Conservation (phyloP, 92 coral and sea anemone species). For the Anthopleura xanthogrammica region DNA sequence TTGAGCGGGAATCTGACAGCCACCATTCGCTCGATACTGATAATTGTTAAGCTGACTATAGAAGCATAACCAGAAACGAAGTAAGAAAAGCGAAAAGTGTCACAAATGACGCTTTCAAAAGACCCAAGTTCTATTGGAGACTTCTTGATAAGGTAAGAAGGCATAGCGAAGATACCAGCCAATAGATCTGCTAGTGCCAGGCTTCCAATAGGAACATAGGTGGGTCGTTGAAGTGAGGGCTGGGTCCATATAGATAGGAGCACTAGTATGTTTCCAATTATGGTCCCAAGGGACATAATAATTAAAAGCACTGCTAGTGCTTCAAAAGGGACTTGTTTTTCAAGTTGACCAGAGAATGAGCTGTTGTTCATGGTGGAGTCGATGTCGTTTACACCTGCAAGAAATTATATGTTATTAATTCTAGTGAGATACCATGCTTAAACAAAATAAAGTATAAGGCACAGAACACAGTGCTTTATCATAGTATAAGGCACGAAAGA, state of each 20-base stretch:
- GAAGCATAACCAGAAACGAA: constrained; percentile 92
- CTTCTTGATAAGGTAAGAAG: constrained; percentile 89
- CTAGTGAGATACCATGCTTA: background rate
- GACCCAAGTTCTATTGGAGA: constrained; percentile 39
- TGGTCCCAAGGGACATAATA: constrained; percentile 60
- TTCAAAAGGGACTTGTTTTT: constrained; percentile 42
- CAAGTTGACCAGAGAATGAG: background rate
- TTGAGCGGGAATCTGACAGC: constrained; percentile 75
- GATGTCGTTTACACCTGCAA: background rate
- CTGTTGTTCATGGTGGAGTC: constrained; percentile 18
- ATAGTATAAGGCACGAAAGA: background rate
- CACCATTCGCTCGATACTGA: constrained; percentile 86
- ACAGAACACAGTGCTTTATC: background rate
- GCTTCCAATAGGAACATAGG: constrained; percentile 74
- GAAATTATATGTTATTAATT: no score
- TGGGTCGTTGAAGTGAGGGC: constrained; percentile 81
- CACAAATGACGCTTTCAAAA: constrained; percentile 64
- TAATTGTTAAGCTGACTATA: constrained; percentile 70
- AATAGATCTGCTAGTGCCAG: constrained; percentile 92
- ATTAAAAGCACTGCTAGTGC: constrained; percentile 52
- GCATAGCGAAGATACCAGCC: constrained; percentile 92
- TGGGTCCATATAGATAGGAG: constrained; percentile 70
- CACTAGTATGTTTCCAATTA: constrained; percentile 84
- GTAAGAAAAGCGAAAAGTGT: constrained; percentile 86
- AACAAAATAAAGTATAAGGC: background rate